These are phyloP conservation scores for Andrena bucephala DNA, from an alignment of 2,888 invertebrate species.

Conservation along the genomic window DNA sequence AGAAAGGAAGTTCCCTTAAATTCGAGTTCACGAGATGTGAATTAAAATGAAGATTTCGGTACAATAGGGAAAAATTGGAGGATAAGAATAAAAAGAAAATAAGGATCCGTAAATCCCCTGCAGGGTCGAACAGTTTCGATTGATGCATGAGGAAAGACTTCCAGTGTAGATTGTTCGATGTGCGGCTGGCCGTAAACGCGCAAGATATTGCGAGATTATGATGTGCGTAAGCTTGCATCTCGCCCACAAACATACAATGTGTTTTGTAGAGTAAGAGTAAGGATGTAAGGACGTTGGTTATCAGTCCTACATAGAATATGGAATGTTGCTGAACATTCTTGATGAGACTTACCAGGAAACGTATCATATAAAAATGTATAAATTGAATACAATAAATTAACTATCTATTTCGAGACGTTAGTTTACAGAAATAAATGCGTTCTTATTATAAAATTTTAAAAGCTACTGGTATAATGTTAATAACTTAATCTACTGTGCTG, in stretches of 20 bases:
- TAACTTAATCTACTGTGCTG: no score
- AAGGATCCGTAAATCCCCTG: constrained; percentile 48
- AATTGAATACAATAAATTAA: no score
- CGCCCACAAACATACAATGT: neutral
- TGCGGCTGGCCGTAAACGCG: constrained; percentile 73
- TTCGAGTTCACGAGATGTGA: neutral
- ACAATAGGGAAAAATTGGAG: neutral
- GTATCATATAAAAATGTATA: no score
- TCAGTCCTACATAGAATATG: no score
- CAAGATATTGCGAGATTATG: constrained; percentile 59
- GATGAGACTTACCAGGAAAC: no score
- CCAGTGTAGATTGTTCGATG: constrained; percentile 74
- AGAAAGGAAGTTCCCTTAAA: neutral
- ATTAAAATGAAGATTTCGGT: constrained; percentile 14
- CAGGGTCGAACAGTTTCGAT: constrained; percentile 60
- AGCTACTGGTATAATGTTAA: no score
- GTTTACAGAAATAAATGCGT: no score
- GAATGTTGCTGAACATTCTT: no score
- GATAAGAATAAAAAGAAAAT: constrained; percentile 27
- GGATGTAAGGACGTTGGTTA: no score
- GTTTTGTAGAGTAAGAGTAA: neutral
- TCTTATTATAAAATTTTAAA: no score
- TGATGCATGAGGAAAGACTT: constrained; percentile 71
- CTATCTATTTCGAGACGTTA: no score
- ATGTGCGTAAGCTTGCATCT: neutral